phyloP scores from a whole-genome alignment of 1,140 invertebrate genomes.

The Drosophila nigrodunni region DNA sequence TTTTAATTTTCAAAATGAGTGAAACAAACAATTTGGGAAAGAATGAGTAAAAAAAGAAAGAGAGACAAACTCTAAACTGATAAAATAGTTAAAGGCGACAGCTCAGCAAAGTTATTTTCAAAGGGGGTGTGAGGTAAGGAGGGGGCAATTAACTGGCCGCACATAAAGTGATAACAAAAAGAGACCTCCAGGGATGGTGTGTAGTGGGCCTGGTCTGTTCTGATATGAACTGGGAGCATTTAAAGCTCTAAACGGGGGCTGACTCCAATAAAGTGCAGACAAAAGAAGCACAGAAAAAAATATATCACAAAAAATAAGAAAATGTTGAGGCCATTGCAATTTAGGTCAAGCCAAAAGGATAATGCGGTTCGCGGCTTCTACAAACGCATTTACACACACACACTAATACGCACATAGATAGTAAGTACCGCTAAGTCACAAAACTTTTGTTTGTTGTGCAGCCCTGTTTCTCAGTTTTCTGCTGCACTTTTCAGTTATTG shows the following conservation, averaged over 20 bases:
- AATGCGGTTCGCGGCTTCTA: conserved; percentile 62
- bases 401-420: conserved; percentile 7
- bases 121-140: not conserved
- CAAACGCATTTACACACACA: conserved; percentile 8
- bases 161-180: conserved; percentile 69
- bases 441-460: conserved; percentile 57
- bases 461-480: conserved; percentile 35
- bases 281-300: conserved; percentile 49
- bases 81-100: conserved; percentile 59
- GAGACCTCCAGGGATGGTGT: not conserved
- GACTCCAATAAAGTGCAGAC: conserved; percentile 56
- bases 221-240: not conserved
- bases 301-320: conserved; percentile 19
- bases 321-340: conserved; percentile 54
- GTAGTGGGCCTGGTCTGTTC: not conserved
- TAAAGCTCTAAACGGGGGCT: conserved; percentile 12
- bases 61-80: conserved; percentile 41
- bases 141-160: conserved; percentile 71
- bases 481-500: conserved; percentile 47
- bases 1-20: conserved; percentile 42
- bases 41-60: conserved; percentile 7
- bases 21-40: conserved; percentile 8
- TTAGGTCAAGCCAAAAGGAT: conserved; percentile 75
- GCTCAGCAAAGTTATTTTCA: conserved; percentile 55
- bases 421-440: conserved; percentile 32